Evolutionary conservation across 2,113 vertebrate species (phyloP).

Genomic region (Siniperca knerii): DNA sequence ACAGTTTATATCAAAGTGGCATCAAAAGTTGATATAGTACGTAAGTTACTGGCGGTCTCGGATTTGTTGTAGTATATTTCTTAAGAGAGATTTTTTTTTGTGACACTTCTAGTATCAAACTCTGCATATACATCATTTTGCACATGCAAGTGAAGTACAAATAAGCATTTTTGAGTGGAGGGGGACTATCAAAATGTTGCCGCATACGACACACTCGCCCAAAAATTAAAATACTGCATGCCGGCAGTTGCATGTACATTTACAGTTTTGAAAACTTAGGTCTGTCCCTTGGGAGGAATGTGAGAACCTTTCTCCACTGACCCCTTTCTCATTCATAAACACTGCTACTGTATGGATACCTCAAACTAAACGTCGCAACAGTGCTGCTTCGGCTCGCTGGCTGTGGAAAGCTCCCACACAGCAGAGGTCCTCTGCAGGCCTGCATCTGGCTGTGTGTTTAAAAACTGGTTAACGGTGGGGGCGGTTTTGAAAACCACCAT

Average conservation of each 20-base stretch:
- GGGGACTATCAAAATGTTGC: too few relatives aligned
- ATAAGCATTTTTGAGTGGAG: background rate
- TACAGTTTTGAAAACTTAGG: background rate
- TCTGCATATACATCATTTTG: background rate
- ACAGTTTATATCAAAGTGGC: background rate
- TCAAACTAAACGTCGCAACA: conserved; percentile 7
- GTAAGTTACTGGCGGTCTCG: background rate
- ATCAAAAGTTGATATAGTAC: background rate
- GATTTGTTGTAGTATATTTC: background rate
- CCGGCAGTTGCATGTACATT: background rate
- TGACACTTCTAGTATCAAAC: background rate
- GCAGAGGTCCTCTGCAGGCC: conserved; percentile 27
- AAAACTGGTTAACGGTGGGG: conserved; percentile 2
- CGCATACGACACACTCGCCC: background rate
- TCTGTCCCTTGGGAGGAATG: background rate
- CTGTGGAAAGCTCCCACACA: conserved; percentile 28
- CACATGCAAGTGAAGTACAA: background rate
- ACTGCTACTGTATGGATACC: background rate
- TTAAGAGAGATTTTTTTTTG: background rate
- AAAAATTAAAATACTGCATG: background rate
- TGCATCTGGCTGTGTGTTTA: conserved; percentile 4
- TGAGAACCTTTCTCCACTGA: conserved; percentile 47
- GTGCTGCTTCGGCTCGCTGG: background rate
- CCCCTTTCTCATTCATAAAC: conserved; percentile 42
- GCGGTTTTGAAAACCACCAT: conserved; percentile 7